A percentile compares a stretch with the other conserved stretches of the same genome.
Evolutionary conservation across 2,797 vertebrate genomes (phyloP).

Genomic region (Podargus strigoides): DNA sequence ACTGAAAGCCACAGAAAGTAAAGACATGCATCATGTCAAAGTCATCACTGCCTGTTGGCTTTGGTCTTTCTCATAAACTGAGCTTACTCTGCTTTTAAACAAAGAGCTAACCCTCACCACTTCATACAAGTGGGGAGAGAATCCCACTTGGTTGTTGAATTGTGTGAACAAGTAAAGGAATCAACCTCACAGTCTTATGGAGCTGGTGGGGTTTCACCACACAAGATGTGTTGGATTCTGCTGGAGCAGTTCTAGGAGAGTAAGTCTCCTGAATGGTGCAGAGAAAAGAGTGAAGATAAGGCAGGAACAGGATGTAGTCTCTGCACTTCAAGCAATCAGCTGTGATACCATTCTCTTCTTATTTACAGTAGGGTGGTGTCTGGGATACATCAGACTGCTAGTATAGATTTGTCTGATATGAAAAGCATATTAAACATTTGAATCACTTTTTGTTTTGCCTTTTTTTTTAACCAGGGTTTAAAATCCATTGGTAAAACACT

Average conservation of each 20-base stretch:
- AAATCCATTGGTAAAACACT: background rate
- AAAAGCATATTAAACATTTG: background rate
- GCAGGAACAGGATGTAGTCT: background rate
- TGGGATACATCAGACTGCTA: background rate
- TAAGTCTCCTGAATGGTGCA: background rate
- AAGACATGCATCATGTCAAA: background rate
- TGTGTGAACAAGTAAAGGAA: background rate
- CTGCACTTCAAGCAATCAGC: background rate
- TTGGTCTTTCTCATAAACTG: background rate
- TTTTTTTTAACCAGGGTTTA: background rate
- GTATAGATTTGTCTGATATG: background rate
- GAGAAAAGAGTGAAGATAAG: background rate
- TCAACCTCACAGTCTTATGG: accelerated
- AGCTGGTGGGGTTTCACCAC: background rate
- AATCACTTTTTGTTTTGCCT: background rate
- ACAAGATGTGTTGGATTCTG: background rate
- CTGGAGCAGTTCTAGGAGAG: background rate
- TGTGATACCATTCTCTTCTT: background rate
- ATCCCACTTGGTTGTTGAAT: background rate
- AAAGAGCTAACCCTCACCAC: background rate
- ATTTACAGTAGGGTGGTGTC: background rate
- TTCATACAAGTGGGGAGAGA: background rate
- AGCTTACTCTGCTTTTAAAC: background rate
- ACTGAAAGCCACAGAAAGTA: background rate
- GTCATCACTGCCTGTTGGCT: background rate